Base-by-base conservation (phyloP, 2,888 invertebrate genomes). In the Oligia latruncula region DNA sequence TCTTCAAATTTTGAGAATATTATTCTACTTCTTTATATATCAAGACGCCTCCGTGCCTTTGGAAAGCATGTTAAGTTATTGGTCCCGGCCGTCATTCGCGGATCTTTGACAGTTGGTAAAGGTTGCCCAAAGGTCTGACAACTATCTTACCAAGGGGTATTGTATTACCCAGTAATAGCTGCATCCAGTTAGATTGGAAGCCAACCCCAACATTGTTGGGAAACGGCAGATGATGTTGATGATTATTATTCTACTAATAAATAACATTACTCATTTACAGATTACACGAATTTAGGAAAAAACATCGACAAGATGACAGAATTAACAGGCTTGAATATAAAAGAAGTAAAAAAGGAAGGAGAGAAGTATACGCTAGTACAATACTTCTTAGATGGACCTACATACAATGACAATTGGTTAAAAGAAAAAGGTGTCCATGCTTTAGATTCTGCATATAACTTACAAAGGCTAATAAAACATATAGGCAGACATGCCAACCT, bases 311-410 rank as follows among this genome's bases (percentile, higher is more conserved):
- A 93, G 80, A 95, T 96, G 92, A 82, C 93, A 0, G 92, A 95
- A 62, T 80, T 97, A 23, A 95, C 96, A 0, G 94, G 95, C 4
- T 89, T 96, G 0, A 92, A 95, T 82, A 93, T 96, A 76, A 93
- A 91, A 76, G 91, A 93, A 1, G 81, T 96, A 29, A 95, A 94
- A 83, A 90, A 89, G 40, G 90, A 92, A 29, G 93, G 94, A 0
- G 95, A 95, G 62, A 95, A 92, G 77, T 93, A 93, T 74, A 91
- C 93, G 0, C 78, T 96, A 6, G 93, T 96, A 3, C 91, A 94
- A 83, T 94, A 95, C 84, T 95, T 95, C 80, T 89, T 96, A 13
- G 94, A 95, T 11, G 94, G 94, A 40, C 91, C 94, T 0, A 89
- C 93, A 74, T 95, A 93, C 52, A 93, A 91, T 6, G 93, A 93